Percentiles rank a stretch among this genome's conserved stretches.
These are phyloP conservation scores for Melipona bicolor DNA, from an alignment of 2,888 invertebrate species.

Conservation along the genomic window DNA sequence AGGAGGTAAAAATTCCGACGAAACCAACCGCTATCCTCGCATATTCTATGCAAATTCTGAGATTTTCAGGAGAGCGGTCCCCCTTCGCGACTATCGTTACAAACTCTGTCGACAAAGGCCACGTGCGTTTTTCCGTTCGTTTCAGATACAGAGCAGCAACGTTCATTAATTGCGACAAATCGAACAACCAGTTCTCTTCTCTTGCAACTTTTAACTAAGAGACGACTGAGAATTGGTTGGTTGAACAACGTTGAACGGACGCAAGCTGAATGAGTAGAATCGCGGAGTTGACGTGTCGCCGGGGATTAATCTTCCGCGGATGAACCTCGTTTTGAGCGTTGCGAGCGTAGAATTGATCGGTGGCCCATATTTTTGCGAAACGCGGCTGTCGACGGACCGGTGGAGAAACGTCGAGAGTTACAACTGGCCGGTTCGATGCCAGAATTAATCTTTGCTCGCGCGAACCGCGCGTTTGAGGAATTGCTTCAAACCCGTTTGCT, in stretches of 20 bases:
- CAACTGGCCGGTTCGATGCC: neutral
- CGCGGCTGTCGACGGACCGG: neutral
- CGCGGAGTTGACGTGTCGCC: neutral
- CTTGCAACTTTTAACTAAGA: conserved; percentile 21
- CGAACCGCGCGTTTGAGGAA: neutral
- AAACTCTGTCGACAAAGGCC: no score
- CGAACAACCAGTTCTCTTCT: neutral
- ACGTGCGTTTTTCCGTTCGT: no score
- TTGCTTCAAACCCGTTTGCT: neutral
- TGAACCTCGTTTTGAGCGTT: neutral
- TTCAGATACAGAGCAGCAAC: neutral
- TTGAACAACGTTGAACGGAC: neutral
- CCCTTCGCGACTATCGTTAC: no score
- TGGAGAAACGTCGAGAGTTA: neutral
- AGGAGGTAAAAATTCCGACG: no score
- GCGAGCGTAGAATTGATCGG: conserved; percentile 5
- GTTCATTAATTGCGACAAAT: neutral
- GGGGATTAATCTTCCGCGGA: neutral
- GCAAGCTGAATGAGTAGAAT: neutral
- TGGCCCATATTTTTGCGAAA: conserved; percentile 7
- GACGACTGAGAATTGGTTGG: neutral
- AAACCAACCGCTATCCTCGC: no score
- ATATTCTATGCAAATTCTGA: no score
- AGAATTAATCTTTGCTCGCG: conserved; percentile 4
- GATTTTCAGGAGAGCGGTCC: no score